phyloP scores from a whole-genome alignment of 2,113 vertebrate genomes.

The Illadopsis cleaveri region DNA sequence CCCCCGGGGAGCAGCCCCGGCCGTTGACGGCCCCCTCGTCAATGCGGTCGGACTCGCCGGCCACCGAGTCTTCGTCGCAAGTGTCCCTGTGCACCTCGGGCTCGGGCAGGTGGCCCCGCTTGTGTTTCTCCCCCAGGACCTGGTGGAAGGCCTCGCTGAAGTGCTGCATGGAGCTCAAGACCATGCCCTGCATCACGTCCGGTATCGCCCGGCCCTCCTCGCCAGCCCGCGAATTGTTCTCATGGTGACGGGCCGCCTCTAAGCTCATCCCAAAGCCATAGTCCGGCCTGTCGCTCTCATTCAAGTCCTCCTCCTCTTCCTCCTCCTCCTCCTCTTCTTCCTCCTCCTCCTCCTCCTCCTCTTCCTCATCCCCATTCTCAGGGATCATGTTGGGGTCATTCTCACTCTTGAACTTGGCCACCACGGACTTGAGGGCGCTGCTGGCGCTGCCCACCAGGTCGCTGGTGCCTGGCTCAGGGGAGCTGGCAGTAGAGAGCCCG shows the following conservation, averaged over 20 bases:
- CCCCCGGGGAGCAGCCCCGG: conserved; percentile 92
- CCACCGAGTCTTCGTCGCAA: conserved; percentile 91
- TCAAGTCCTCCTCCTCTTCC: conserved; percentile 89
- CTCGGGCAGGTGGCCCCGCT: conserved; percentile 91
- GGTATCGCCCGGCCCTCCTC: conserved; percentile 89
- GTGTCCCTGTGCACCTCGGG: conserved; percentile 91
- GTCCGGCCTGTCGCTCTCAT: conserved; percentile 84
- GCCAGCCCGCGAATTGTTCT: conserved; percentile 82
- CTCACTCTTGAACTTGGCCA: conserved; percentile 97
- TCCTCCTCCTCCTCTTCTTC: conserved; percentile 97
- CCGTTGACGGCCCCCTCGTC: conserved; percentile 93
- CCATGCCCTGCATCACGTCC: conserved; percentile 97
- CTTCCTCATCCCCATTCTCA: conserved; percentile 93
- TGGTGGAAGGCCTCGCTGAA: conserved; percentile 96
- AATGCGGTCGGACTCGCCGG: conserved; percentile 90
- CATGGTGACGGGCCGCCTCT: conserved; percentile 90
- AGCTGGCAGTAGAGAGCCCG: conserved; percentile 93
- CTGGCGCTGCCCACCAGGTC: conserved; percentile 94
- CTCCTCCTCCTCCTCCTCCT: conserved; percentile 96
- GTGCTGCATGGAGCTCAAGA: conserved; percentile 98
- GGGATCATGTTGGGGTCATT: conserved; percentile 86
- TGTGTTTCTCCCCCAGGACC: conserved; percentile 88
- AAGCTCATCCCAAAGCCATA: conserved; percentile 93
- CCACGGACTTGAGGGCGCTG: conserved; percentile 95
- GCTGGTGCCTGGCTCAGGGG: conserved; percentile 96